Evolutionary conservation across 2,888 invertebrate genomes (phyloP).

Genomic region (Agrotis segetum): DNA sequence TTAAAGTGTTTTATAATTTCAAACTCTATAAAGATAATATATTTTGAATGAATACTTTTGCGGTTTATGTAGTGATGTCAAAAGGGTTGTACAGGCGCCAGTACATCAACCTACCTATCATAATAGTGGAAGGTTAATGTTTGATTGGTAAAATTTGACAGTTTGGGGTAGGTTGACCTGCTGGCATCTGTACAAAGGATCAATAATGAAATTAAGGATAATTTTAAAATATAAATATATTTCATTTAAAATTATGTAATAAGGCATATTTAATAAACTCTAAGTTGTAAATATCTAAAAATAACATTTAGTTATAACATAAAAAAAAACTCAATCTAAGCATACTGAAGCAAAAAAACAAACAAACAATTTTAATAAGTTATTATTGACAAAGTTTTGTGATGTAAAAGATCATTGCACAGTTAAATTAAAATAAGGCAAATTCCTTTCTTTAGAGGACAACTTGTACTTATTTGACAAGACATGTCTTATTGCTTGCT

Average conservation of each 20-base stretch:
- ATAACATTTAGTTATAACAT: slow-evolving; percentile 26
- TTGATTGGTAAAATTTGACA: no score
- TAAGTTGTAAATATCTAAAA: slow-evolving; percentile 26
- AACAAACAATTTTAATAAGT: slow-evolving; percentile 13
- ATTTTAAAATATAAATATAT: slow-evolving; percentile 46
- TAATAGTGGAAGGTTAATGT: no score
- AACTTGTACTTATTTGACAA: neutral
- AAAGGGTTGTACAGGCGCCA: neutral
- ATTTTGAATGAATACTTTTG: slow-evolving; percentile 5
- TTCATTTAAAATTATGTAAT: slow-evolving; percentile 30
- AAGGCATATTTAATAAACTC: slow-evolving; percentile 14
- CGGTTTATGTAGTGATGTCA: slow-evolving; percentile 11
- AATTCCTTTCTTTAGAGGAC: neutral
- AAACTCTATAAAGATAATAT: neutral
- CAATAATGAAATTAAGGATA: slow-evolving; percentile 47
- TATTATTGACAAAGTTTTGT: slow-evolving; percentile 4
- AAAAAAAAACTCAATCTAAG: slow-evolving; percentile 9
- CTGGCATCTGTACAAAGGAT: slow-evolving; percentile 16
- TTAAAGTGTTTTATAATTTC: slow-evolving; percentile 2
- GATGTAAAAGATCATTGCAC: slow-evolving; percentile 24
- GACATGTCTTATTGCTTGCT: neutral
- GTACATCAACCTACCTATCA: no score
- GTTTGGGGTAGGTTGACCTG: no score
- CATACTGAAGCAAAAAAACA: slow-evolving; percentile 12
- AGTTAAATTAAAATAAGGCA: neutral